These are phyloP conservation scores for Tipula confusa DNA, from an alignment of 2,888 invertebrate genomes.

Conservation along the genomic window DNA sequence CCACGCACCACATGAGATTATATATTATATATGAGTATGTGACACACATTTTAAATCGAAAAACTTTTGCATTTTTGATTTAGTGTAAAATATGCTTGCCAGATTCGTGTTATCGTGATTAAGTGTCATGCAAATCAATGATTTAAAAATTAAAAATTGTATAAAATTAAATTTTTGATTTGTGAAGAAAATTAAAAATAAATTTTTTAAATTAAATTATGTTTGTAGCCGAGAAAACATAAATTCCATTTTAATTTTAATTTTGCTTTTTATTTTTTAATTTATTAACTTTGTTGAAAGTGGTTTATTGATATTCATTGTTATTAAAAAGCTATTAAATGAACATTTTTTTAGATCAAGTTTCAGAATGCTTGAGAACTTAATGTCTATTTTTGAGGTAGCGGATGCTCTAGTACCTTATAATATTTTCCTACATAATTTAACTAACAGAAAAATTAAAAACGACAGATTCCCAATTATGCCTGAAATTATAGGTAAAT, in stretches of 20 bases:
- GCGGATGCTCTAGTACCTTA: no score
- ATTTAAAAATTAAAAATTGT: conserved; percentile 30
- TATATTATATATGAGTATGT: no score
- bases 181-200: not conserved
- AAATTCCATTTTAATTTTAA: not conserved
- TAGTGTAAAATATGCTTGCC: not conserved
- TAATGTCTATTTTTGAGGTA: no score
- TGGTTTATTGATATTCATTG: no score
- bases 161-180: not conserved
- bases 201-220: not conserved
- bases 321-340: no score
- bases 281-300: not conserved
- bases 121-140: not conserved
- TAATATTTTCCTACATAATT: no score
- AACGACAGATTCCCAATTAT: no score
- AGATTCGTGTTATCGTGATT: conserved; percentile 25
- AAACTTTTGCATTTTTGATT: not conserved
- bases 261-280: not conserved
- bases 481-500: no score
- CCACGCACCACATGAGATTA: not conserved
- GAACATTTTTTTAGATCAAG: no score
- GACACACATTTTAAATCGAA: not conserved
- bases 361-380: no score
- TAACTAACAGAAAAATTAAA: no score
- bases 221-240: not conserved